Evolutionary conservation across 2,888 invertebrate genomes (phyloP).

Genomic region (Rugalucina vietnamica): DNA sequence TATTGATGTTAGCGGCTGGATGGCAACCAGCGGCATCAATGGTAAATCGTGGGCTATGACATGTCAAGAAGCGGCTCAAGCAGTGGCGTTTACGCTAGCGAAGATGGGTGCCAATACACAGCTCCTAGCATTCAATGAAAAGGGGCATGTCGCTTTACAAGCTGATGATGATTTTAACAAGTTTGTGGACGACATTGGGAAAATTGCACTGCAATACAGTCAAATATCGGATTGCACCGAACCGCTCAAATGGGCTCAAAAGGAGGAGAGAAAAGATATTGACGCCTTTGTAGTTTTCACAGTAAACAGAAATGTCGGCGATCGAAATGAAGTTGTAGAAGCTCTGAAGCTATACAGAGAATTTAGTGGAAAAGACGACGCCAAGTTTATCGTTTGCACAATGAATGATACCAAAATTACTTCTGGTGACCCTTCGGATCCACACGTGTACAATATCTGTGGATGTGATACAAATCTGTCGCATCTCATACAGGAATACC

Average conservation of each 20-base stretch:
- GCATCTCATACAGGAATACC: neutral
- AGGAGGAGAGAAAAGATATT: neutral
- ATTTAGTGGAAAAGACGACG: neutral
- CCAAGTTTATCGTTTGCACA: neutral
- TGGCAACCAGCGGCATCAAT: too few relatives aligned
- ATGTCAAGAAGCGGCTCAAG: neutral
- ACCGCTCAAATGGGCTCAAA: neutral
- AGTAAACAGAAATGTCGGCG: neutral
- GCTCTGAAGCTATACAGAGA: neutral
- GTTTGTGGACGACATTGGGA: too few relatives aligned
- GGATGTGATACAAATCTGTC: neutral
- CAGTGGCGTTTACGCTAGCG: neutral
- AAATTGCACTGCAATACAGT: too few relatives aligned
- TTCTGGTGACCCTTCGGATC: neutral
- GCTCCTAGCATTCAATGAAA: neutral
- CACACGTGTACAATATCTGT: neutral
- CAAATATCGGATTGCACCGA: neutral
- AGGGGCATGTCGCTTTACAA: too few relatives aligned
- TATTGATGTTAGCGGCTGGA: neutral
- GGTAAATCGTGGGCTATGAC: neutral
- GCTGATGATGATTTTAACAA: too few relatives aligned
- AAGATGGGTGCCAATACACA: neutral
- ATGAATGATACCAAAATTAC: neutral
- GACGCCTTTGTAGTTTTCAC: neutral
- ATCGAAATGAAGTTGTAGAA: neutral